phyloP scores from a whole-genome alignment of 2,113 vertebrate species.

The Gobiocypris rarus region DNA sequence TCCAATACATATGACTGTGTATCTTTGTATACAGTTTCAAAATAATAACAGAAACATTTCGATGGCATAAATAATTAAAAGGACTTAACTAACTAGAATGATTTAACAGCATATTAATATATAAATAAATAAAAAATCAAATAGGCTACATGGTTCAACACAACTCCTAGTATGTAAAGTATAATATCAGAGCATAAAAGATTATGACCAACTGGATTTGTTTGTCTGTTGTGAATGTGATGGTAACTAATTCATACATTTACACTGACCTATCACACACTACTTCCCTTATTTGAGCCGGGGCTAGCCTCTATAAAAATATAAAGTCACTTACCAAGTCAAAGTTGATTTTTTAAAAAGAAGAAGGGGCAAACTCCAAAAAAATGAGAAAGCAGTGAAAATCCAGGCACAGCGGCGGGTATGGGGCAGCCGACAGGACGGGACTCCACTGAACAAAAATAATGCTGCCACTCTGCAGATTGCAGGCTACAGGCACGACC shows the following conservation, averaged over 20 bases:
- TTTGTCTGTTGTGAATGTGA: background rate
- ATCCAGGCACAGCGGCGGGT: slow-evolving; percentile 75
- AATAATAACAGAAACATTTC: background rate
- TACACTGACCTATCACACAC: background rate
- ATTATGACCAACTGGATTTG: background rate
- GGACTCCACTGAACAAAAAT: slow-evolving; percentile 90
- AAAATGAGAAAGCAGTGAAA: slow-evolving; percentile 64
- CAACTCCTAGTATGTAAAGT: background rate
- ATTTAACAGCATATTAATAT: background rate
- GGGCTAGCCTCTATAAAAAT: background rate
- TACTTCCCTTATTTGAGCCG: background rate
- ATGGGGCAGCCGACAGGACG: slow-evolving; percentile 78
- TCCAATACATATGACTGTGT: background rate
- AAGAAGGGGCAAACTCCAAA: slow-evolving; percentile 68
- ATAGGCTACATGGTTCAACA: background rate
- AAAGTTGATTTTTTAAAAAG: slow-evolving; percentile 62
- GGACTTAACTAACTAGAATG: background rate
- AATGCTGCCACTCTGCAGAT: slow-evolving; percentile 95
- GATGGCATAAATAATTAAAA: background rate
- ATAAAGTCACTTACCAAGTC: slow-evolving; percentile 80
- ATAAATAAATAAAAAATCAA: background rate
- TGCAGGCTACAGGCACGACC: slow-evolving; percentile 86
- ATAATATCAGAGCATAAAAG: background rate
- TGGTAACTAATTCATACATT: background rate
- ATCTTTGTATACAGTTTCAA: background rate